phyloP scores from a whole-genome alignment of 2,113 vertebrate species.

The Saccopteryx bilineata region DNA sequence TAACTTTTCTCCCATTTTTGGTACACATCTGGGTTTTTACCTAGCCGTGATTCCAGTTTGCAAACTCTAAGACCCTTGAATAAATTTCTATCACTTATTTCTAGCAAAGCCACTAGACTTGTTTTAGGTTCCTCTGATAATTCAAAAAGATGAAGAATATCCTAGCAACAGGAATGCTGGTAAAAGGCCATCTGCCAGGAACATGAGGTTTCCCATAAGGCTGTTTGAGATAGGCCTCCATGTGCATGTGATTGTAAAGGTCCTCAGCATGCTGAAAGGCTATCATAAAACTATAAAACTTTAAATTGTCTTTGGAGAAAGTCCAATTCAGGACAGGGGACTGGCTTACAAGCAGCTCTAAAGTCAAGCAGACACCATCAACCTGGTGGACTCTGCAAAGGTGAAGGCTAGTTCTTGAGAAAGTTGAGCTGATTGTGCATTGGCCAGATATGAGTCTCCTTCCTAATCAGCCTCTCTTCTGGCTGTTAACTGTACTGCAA shows the following conservation, averaged over 20 bases:
- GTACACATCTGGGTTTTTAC: neutral
- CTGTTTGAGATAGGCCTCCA: conserved; percentile 62
- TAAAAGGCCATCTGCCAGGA: conserved; percentile 75
- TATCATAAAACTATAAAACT: neutral
- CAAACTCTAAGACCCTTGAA: neutral
- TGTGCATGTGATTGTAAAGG: conserved; percentile 13
- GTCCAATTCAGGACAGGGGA: neutral
- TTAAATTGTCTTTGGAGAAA: conserved; percentile 1
- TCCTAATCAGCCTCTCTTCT: neutral
- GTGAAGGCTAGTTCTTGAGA: neutral
- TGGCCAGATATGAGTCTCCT: neutral
- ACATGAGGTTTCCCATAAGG: conserved; percentile 45
- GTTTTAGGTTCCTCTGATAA: neutral
- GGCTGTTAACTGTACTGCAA: neutral
- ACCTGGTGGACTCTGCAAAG: neutral
- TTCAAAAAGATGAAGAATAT: conserved; percentile 78
- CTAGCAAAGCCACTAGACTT: neutral
- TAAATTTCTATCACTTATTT: conserved; percentile 1
- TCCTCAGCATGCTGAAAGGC: neutral
- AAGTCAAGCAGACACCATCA: neutral
- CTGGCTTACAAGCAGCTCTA: neutral
- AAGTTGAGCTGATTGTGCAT: neutral
- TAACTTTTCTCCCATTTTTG: neutral
- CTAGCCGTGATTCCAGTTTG: neutral
- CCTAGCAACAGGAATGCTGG: conserved; percentile 83